These are phyloP conservation scores for Drosophila sproati DNA, from an alignment of 1,140 invertebrate species.

Conservation along the genomic window DNA sequence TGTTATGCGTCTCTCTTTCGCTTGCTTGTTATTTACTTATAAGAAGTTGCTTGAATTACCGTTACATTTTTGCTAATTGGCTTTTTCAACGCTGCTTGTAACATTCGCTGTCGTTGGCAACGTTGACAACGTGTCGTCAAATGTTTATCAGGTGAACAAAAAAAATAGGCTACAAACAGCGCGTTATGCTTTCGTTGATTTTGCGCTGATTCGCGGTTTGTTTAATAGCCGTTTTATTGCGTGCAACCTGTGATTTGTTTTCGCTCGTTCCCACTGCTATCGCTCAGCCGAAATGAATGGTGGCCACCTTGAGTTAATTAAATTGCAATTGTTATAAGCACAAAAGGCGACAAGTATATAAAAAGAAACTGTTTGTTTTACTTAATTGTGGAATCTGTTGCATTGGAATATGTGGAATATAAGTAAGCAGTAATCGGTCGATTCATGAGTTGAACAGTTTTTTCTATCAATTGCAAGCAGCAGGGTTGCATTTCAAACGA, in stretches of 20 bases:
- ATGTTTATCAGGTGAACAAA: conserved; percentile 32
- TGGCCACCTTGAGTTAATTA: conserved; percentile 39
- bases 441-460: background rate
- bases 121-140: conserved; percentile 21
- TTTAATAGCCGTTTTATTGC: conserved; percentile 52
- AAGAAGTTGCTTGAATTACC: conserved; percentile 76
- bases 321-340: conserved; percentile 26
- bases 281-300: background rate
- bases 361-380: conserved; percentile 5
- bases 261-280: conserved; percentile 4
- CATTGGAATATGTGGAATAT: background rate
- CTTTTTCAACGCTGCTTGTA: conserved; percentile 54
- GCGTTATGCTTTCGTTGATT: conserved; percentile 50
- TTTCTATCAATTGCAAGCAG: background rate
- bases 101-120: conserved; percentile 54
- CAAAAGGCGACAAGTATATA: background rate
- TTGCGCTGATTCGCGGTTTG: conserved; percentile 37
- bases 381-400: conserved; percentile 18
- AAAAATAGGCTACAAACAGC: conserved; percentile 8
- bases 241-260: conserved; percentile 55
- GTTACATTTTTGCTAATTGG: conserved; percentile 71
- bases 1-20: conserved; percentile 43
- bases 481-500: conserved; percentile 17
- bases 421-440: conserved; percentile 8
- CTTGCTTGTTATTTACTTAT: conserved; percentile 61